A percentile compares a stretch with the other conserved stretches of the same genome.
phyloP scores from a whole-genome alignment of 2,797 vertebrate genomes.

The Poecilia gillii region DNA sequence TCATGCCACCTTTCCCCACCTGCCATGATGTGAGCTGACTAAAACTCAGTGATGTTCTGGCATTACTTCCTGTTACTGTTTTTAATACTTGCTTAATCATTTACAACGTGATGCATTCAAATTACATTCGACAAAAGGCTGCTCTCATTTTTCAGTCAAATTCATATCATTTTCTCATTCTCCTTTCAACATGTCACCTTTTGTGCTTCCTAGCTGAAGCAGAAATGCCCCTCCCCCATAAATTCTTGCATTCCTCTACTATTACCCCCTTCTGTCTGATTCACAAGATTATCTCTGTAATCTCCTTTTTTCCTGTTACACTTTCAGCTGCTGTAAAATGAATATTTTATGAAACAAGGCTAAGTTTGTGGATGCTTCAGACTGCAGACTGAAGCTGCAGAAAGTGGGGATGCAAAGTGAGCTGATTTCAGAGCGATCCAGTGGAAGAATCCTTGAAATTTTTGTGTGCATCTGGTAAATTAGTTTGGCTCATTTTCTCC shows the following conservation, averaged over 20 bases:
- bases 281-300: not conserved
- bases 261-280: not conserved
- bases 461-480: not conserved
- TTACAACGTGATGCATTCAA: not conserved
- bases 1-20: not conserved
- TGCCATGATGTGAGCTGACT: not conserved
- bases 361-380: not conserved
- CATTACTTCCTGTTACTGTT: not conserved
- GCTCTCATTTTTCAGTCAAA: not conserved
- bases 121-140: not conserved
- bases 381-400: constrained; percentile 1
- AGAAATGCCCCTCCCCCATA: not conserved
- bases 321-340: not conserved
- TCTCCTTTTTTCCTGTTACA: not conserved
- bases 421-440: not conserved
- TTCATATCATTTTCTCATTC: not conserved
- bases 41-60: not conserved
- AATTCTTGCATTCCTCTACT: not conserved
- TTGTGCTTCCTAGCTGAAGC: not conserved
- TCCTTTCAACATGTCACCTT: not conserved
- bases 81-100: not conserved
- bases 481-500: not conserved
- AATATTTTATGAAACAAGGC: not conserved
- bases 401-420: not conserved
- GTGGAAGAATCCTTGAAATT: not conserved